Conservation (phyloP, 2,113 vertebrate species). For the Dromiciops gliroides region DNA sequence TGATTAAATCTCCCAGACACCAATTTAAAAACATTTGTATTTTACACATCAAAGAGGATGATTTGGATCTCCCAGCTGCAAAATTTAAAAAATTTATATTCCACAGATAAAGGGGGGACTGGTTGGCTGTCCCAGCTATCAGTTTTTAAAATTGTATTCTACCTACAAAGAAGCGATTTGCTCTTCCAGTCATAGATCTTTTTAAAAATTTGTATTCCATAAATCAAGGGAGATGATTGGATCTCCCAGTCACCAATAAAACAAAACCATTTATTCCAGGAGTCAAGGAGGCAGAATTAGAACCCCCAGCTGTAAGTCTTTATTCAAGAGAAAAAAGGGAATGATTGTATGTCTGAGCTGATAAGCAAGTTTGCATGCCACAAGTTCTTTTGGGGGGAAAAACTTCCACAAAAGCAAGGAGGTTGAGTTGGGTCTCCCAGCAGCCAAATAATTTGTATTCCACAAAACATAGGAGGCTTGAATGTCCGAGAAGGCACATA, state of each 20-base stretch:
- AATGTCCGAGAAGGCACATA: background rate
- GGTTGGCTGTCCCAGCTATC: too few species aligned
- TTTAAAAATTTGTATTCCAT: background rate
- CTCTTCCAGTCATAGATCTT: too few species aligned
- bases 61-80: too few species aligned
- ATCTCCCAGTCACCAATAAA: background rate
- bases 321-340: background rate
- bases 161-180: too few species aligned
- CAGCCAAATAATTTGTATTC: background rate
- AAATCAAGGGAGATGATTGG: background rate
- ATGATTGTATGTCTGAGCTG: background rate
- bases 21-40: too few species aligned
- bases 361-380: background rate
- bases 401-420: background rate
- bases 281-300: background rate
- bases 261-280: background rate
- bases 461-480: background rate
- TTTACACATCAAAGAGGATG: too few species aligned
- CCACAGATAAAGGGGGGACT: too few species aligned
- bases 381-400: background rate
- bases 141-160: too few species aligned
- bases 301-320: background rate
- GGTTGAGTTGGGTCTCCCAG: background rate
- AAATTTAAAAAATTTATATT: too few species aligned
- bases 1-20: background rate